Evolutionary conservation across 2,113 vertebrate genomes (phyloP), one percentile per base, ranked within the genome.

Genomic region (Suncus etruscus): DNA sequence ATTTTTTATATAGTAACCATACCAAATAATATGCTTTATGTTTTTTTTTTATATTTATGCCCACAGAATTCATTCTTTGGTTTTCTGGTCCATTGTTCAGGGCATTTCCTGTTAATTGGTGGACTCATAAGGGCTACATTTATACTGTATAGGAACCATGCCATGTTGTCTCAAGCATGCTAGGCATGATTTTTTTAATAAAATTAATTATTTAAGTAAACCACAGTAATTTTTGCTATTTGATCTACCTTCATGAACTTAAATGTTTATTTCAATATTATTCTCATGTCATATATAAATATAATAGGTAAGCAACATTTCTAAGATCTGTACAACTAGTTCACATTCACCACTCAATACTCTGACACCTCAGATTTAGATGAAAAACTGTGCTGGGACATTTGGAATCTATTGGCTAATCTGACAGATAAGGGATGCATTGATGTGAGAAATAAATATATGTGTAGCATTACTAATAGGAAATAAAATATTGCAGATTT

Each of bases 221-320:
- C 39, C 39, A 39, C 5, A 39, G 39, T 39, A 39, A 39, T 5
- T 39, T 39, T 54, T 54, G 18, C 18, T 11, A 54, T 16, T 54
- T 54, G 54, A 14, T 14, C 51, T 54, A 14, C 14, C 11, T 54
- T 2, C 12, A 54, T 50, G 11, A 51, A 10, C 50, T 83, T 63
- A 50, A 77, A 83, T 83, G 39, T 70, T 25, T n/a, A 69, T 45
- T 70, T 83, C 69, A 70, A 77, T n/a, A 75, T 70, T 83, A 25
- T 70, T n/a, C 63, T 82, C 48, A 69, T 20, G 31, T 47, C 10
- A 78, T n/a, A 78, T 0, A 0, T 22, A 61, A 70, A 16, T 76
- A 51, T 86, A 18, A 0, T 39, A 4, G 29, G 25, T 63, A 25
- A 20, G 4, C 27, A 80, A 51, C 0, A 32, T 66, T 22, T 3